Percentiles rank a stretch among this genome's conserved stretches.
These are phyloP conservation scores for Hiodon tergisus DNA, from an alignment of 2,113 vertebrate species.

Conservation along the genomic window DNA sequence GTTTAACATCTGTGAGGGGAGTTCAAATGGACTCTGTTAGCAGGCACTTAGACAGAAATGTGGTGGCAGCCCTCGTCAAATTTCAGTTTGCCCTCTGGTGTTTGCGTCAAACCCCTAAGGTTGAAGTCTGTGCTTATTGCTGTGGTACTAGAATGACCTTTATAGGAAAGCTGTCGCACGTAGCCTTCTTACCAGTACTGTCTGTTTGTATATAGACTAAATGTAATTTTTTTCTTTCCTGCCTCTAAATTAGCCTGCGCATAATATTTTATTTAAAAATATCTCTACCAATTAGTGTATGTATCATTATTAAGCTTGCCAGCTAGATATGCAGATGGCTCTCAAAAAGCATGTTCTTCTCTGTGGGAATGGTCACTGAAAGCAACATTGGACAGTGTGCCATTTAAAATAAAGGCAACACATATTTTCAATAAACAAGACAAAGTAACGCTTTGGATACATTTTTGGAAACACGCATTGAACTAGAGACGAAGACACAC, in stretches of 20 bases:
- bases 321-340: too few relatives aligned
- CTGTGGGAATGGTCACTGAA: neutral
- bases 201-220: too few relatives aligned
- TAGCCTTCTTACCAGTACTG: too few relatives aligned
- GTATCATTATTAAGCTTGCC: too few relatives aligned
- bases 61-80: neutral
- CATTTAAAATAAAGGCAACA: neutral
- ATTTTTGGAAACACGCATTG: neutral
- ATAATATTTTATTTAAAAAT: too few relatives aligned
- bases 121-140: neutral
- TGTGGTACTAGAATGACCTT: neutral
- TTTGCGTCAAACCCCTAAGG: neutral
- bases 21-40: neutral
- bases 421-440: neutral
- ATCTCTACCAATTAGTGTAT: too few relatives aligned
- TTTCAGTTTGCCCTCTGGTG: neutral
- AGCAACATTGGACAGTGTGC: neutral
- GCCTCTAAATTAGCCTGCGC: too few relatives aligned
- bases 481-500: too few relatives aligned
- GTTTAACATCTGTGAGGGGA: neutral
- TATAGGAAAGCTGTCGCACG: too few relatives aligned
- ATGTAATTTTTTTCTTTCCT: too few relatives aligned
- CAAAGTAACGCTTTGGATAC: neutral
- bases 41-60: neutral
- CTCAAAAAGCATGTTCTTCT: too few relatives aligned